Percentiles rank a stretch among this genome's conserved stretches.
Conservation (phyloP, 2,797 vertebrate genomes). For the Myioborus melanocephalus region DNA sequence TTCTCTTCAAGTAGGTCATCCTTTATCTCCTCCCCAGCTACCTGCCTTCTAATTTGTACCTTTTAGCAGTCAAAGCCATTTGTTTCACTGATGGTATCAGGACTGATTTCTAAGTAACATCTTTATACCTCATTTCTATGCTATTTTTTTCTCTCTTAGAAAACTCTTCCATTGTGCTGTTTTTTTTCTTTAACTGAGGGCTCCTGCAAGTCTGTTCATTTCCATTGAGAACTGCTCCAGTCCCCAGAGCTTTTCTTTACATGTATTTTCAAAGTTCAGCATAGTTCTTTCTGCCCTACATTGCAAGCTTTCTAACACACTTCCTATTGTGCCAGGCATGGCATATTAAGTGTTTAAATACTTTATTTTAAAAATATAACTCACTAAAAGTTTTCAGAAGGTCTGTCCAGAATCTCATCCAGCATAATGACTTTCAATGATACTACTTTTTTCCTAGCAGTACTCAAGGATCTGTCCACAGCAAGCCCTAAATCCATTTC, state of each 20-base stretch:
- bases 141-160: neutral
- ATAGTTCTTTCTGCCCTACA: conserved; percentile 30
- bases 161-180: conserved; percentile 18
- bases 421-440: neutral
- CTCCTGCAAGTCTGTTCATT: conserved; percentile 26
- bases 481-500: neutral
- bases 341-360: conserved; percentile 34
- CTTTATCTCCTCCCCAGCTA: conserved; percentile 7
- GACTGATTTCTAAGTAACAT: neutral
- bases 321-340: neutral
- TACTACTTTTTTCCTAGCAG: neutral
- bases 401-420: neutral
- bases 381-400: conserved; percentile 16
- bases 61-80: neutral
- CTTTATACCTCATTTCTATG: conserved; percentile 12
- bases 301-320: neutral
- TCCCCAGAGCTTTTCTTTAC: conserved; percentile 41
- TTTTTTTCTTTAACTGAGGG: neutral
- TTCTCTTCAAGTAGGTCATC: conserved; percentile 35
- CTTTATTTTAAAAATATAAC: conserved; percentile 1
- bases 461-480: neutral
- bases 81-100: conserved; percentile 4
- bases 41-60: conserved; percentile 38
- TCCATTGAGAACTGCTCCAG: conserved; percentile 3
- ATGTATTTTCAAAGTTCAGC: conserved; percentile 42